Base-by-base conservation (phyloP, 2,888 invertebrate species). In the Caenorhabditis sp. region DNA sequence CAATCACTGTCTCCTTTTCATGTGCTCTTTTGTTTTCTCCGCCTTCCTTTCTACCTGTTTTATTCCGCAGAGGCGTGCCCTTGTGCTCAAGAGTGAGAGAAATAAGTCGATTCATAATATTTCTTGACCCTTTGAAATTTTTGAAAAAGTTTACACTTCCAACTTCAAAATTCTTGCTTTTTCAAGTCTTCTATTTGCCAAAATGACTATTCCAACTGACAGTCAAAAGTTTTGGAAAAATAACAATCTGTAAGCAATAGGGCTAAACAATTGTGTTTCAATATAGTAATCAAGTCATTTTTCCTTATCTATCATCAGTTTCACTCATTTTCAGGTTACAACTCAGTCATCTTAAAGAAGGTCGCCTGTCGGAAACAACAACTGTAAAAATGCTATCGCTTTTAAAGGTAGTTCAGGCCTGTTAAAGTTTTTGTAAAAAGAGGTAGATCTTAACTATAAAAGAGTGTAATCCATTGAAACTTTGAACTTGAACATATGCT, bases 351-450 rank as follows among this genome's bases (percentile, higher is more conserved):
- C 77, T 86, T 24, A 86, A 86, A 67, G 81, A 80, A 28, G 82
- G 68, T 26, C 60, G 84, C 22, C 47, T 86, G n/a, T 84, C 86
- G 9, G 86, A 86, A 80, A 79, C 83, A 11, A 76, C 78, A 3
- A 84, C 86, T 18, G 80, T 86, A 26, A 85, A 81, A 74, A 85
- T 85, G 87, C 53, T 85, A 51, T 77, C 80, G 3, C 53, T 84
- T n/a, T 55, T 87, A 9, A 86, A 86, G 77, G 87, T 87, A 40
- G n/a, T n/a, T n/a, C n/a, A n/a, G n/a, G n/a, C n/a, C n/a, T n/a
- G n/a, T n/a, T n/a, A n/a, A n/a, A n/a, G n/a, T n/a, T n/a, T n/a
- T n/a, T n/a, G n/a, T n/a, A n/a, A n/a, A n/a, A n/a, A n/a, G n/a
- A n/a, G n/a, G n/a, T n/a, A n/a, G n/a, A n/a, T n/a, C n/a, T n/a